phyloP scores from a whole-genome alignment of 1,140 invertebrate species.

The Uloborus diversus region DNA sequence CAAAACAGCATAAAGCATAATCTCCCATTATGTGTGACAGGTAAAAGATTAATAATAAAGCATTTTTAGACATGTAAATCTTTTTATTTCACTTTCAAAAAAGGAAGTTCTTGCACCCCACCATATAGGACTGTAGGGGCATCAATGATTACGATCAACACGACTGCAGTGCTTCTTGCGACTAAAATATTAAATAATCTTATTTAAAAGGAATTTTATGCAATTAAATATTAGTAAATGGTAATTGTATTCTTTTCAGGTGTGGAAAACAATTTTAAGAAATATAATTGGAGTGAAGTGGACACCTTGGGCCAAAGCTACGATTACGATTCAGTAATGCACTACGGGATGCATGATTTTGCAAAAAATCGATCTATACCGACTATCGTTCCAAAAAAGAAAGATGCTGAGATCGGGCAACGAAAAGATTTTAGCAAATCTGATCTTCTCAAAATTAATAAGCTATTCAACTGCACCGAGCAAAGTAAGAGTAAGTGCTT shows the following conservation, averaged over 20 bases:
- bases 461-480: slow-evolving; percentile 67
- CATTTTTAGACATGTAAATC: no score
- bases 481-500: no score
- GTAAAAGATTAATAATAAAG: no score
- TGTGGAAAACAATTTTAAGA: background rate
- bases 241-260: background rate
- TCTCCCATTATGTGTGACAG: no score
- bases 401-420: slow-evolving; percentile 64
- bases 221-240: background rate
- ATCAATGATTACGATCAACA: no score
- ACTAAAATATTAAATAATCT: no score
- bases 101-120: no score
- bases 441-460: slow-evolving; percentile 68
- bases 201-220: no score
- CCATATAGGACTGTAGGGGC: no score
- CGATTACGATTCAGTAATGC: slow-evolving; percentile 51
- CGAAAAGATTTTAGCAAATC: slow-evolving; percentile 64
- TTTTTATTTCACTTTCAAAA: no score
- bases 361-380: background rate
- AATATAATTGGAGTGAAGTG: background rate
- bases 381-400: background rate
- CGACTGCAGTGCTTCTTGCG: no score
- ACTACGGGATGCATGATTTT: slow-evolving; percentile 31
- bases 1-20: no score
- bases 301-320: background rate